These are phyloP conservation scores for Zaprionus davidi DNA, from an alignment of 1,140 invertebrate genomes.

Conservation along the genomic window DNA sequence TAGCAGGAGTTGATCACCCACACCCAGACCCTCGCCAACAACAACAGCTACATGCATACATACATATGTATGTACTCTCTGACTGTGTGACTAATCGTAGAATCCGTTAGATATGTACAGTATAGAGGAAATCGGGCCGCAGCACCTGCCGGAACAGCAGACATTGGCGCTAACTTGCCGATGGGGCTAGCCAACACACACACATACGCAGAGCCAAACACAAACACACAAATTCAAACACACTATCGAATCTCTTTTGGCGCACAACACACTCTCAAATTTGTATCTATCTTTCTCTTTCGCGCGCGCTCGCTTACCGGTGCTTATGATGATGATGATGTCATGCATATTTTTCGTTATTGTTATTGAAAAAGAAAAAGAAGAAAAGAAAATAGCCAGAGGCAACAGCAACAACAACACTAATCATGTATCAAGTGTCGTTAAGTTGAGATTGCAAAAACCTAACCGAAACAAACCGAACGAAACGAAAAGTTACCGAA, in stretches of 20 bases:
- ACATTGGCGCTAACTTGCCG: slow-evolving; percentile 37
- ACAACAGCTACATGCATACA: not conserved
- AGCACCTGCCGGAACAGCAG: slow-evolving; percentile 47
- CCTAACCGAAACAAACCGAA: slow-evolving; percentile 6
- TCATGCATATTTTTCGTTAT: slow-evolving; percentile 79
- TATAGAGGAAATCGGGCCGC: slow-evolving; percentile 28
- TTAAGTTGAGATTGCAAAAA: slow-evolving; percentile 15
- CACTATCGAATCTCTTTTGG: slow-evolving; percentile 8
- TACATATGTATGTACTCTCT: not conserved
- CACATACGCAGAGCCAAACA: slow-evolving; percentile 7
- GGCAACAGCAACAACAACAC: slow-evolving; percentile 17
- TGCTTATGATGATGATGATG: slow-evolving; percentile 62
- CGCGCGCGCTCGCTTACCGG: slow-evolving; percentile 35
- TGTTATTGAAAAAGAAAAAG: slow-evolving; percentile 71
- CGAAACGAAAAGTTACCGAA: slow-evolving; percentile 15
- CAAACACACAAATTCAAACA: slow-evolving; percentile 12
- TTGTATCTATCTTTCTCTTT: slow-evolving; percentile 41
- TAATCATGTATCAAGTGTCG: slow-evolving; percentile 43
- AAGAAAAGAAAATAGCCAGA: slow-evolving; percentile 47
- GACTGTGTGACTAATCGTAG: slow-evolving; percentile 39
- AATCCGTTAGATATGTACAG: slow-evolving; percentile 28
- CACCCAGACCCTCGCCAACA: not conserved
- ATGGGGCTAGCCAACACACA: slow-evolving; percentile 31
- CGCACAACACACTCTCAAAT: slow-evolving; percentile 28
- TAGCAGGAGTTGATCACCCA: not conserved